These are phyloP conservation scores for Ichneumoninae sp. DNA, from an alignment of 2,888 invertebrate genomes.

Conservation along the genomic window DNA sequence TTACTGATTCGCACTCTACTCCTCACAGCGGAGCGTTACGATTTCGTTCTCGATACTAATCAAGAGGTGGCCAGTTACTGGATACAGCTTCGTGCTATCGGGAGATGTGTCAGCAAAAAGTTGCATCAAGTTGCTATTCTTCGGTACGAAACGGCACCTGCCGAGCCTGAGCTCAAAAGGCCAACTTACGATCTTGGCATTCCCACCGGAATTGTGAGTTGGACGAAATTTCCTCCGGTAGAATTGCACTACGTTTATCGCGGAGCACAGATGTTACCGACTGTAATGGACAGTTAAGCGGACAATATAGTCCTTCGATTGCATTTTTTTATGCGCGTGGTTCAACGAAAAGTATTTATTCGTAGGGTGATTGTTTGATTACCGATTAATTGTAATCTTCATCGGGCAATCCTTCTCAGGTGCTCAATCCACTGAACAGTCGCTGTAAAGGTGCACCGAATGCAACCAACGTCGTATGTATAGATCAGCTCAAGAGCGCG, in stretches of 20 bases:
- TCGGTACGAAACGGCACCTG: slow-evolving; percentile 81
- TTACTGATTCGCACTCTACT: background rate
- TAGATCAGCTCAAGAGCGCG: slow-evolving; percentile 91
- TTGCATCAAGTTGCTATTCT: slow-evolving; percentile 85
- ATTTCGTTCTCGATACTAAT: slow-evolving; percentile 86
- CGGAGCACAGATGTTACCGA: no score
- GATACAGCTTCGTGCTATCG: slow-evolving; percentile 85
- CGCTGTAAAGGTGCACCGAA: slow-evolving; percentile 87
- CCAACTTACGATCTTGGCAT: slow-evolving; percentile 80
- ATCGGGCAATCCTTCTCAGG: slow-evolving; percentile 84
- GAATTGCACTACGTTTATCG: background rate
- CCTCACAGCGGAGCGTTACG: slow-evolving; percentile 87
- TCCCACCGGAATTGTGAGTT: slow-evolving; percentile 80
- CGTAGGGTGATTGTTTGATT: no score
- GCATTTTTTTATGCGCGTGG: background rate
- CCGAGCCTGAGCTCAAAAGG: background rate
- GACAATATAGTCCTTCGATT: no score
- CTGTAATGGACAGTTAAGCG: no score
- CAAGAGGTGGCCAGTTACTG: slow-evolving; percentile 84
- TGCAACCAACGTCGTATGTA: slow-evolving; percentile 89
- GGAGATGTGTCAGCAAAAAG: slow-evolving; percentile 84
- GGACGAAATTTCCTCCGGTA: background rate
- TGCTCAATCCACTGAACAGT: slow-evolving; percentile 91
- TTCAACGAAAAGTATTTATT: no score
- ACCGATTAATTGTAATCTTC: background rate